Evolutionary conservation across 2,797 vertebrate species (phyloP).

Genomic region (Alauda arvensis): DNA sequence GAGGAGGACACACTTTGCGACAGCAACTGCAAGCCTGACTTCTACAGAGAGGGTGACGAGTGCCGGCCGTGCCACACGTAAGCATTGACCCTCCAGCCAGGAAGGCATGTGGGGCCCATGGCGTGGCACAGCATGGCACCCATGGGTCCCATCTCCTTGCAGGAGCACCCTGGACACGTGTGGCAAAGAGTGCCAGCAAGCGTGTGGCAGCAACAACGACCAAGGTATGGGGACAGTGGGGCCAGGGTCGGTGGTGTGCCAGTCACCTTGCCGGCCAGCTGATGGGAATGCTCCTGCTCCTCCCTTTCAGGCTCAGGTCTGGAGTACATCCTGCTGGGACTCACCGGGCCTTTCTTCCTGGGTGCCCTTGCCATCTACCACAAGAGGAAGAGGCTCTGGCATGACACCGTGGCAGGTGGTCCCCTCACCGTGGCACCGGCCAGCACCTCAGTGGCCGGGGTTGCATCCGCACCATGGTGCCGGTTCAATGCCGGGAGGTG

Average conservation of each 20-base stretch:
- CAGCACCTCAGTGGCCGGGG: rapidly evolving
- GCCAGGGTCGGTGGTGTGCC: rapidly evolving
- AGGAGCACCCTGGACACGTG: not conserved
- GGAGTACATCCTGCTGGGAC: conserved; percentile 31
- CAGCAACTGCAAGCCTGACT: conserved; percentile 21
- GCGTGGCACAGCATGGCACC: not conserved
- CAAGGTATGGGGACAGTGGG: not conserved
- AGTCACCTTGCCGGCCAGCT: rapidly evolving
- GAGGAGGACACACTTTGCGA: not conserved
- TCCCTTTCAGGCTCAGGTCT: conserved; percentile 17
- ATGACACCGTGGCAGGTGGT: rapidly evolving
- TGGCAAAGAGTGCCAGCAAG: conserved; percentile 68
- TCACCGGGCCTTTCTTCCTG: conserved; percentile 33
- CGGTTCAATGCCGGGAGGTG: not conserved
- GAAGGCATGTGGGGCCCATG: rapidly evolving
- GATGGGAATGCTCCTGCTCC: not conserved
- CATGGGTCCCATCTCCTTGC: not conserved
- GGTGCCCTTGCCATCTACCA: conserved; percentile 18
- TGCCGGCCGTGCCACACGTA: not conserved
- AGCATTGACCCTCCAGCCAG: not conserved
- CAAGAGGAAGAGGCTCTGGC: not conserved
- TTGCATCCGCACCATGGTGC: rapidly evolving
- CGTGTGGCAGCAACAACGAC: rapidly evolving
- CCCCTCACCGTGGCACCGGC: rapidly evolving
- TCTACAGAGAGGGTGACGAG: not conserved